A percentile compares a stretch with the other conserved stretches of the same genome.
Evolutionary conservation across 1,140 invertebrate species (phyloP).

Genomic region (Chionoecetes opilio): DNA sequence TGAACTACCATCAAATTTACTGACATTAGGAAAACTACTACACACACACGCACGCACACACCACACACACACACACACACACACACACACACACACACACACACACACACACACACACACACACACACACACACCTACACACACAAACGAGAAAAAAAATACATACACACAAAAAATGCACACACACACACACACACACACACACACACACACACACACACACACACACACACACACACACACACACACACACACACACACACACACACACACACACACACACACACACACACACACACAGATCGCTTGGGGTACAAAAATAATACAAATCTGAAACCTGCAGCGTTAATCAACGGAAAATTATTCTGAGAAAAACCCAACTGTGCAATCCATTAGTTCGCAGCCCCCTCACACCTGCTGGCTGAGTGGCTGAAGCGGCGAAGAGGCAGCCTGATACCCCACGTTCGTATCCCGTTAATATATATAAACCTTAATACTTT

Average conservation of each 20-base stretch:
- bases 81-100: no score
- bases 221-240: constrained; percentile 13
- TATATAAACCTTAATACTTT: no score
- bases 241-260: constrained; percentile 21
- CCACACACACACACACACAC: no score
- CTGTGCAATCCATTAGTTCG: background rate
- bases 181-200: no score
- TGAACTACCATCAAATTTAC: no score
- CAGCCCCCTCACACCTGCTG: background rate
- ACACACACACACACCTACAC: no score
- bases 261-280: constrained; percentile 27
- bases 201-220: no score
- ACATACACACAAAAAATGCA: no score
- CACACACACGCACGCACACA: no score
- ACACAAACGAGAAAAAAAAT: no score
- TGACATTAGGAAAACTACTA: no score
- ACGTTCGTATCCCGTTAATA: background rate
- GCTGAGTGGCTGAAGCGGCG: background rate
- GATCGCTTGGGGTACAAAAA: background rate
- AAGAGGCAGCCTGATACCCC: background rate
- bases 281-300: constrained; percentile 15
- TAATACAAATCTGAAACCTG: background rate
- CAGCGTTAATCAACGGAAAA: background rate
- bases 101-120: no score
- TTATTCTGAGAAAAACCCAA: background rate